Evolutionary conservation across 2,797 vertebrate species (phyloP).

Genomic region (Schizopygopsis malacanthus): DNA sequence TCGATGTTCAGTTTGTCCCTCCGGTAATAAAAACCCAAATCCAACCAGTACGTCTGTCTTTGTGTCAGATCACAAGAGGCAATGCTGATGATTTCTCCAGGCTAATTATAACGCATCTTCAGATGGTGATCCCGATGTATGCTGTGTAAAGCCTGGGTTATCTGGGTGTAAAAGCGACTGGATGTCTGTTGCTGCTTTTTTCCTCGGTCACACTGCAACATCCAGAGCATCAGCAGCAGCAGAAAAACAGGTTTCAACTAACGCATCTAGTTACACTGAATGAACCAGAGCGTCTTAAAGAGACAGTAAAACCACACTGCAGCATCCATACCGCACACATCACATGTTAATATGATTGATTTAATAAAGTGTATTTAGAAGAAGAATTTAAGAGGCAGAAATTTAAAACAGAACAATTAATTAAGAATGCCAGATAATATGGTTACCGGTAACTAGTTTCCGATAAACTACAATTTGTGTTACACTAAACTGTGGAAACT

Average conservation of each 20-base stretch:
- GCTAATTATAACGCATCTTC: constrained; percentile 68
- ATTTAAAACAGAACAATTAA: background rate
- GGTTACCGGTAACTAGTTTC: background rate
- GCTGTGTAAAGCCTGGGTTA: constrained; percentile 3
- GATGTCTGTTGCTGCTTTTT: constrained; percentile 6
- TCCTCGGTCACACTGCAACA: constrained; percentile 45
- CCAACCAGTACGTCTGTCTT: constrained; percentile 57
- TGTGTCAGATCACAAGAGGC: constrained; percentile 49
- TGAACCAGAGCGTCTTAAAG: constrained; percentile 82
- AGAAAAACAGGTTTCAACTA: constrained; percentile 69
- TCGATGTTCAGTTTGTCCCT: constrained; percentile 59
- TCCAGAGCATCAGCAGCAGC: constrained; percentile 56
- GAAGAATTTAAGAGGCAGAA: too few species aligned
- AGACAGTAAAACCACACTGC: constrained; percentile 63
- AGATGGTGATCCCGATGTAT: background rate
- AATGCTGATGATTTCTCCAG: constrained; percentile 65
- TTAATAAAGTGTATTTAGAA: background rate
- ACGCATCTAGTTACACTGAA: constrained; percentile 77
- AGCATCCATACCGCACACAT: background rate
- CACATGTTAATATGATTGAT: background rate
- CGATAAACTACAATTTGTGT: background rate
- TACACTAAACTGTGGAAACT: background rate
- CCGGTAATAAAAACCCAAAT: constrained; percentile 49
- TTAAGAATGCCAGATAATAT: background rate
- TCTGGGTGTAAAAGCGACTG: constrained; percentile 7